Evolutionary conservation across 1,140 invertebrate species (phyloP), one percentile per base, ranked within the genome.

Genomic region (Sipha flava): DNA sequence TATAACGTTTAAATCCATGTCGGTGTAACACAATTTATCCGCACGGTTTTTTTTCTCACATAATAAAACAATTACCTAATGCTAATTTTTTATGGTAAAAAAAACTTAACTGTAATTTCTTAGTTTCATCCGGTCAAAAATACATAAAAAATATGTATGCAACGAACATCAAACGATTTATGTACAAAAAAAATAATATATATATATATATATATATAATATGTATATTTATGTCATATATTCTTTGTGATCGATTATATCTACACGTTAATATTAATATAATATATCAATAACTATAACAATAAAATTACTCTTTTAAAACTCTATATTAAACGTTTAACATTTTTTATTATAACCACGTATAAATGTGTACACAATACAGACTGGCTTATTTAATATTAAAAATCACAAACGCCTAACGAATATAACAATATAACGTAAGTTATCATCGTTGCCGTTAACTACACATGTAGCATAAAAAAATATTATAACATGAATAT

Each of bases 251-350:
- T 43, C 43, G 21, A 10, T n/a, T n/a, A 14, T 66, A 66, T 66
- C 64, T 66, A 43, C 21, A 66, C 21, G 14, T 23, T 43, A 43
- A 57, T 29, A 66, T n/a, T n/a, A n/a, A n/a, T n/a, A n/a, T n/a
- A n/a, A n/a, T n/a, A 43, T 66, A 66, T 18, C n/a, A 66, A 66
- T 66, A 66, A 66, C 64, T 66, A 66, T 43, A 66, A 66, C 37
- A 66, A 40, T 66, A 66, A 26, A 21, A n/a, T n/a, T 43, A 66
- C 6, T 66, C n/a, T 66, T 66, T 66, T 23, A 66, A 66, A 66
- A 66, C 64, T 66, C 40, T 66, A 66, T 66, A 62, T 34, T 62
- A 43, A 23, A 66, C 26, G 16, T 43, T 26, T 66, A 66, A 43
- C 21, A 66, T 66, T 43, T 66, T 43, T 66, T 43, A 66, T 26